Evolutionary conservation across 2,113 vertebrate species (phyloP), one percentile per base, ranked within the genome.

Genomic region (Chaetorhynchus papuensis): DNA sequence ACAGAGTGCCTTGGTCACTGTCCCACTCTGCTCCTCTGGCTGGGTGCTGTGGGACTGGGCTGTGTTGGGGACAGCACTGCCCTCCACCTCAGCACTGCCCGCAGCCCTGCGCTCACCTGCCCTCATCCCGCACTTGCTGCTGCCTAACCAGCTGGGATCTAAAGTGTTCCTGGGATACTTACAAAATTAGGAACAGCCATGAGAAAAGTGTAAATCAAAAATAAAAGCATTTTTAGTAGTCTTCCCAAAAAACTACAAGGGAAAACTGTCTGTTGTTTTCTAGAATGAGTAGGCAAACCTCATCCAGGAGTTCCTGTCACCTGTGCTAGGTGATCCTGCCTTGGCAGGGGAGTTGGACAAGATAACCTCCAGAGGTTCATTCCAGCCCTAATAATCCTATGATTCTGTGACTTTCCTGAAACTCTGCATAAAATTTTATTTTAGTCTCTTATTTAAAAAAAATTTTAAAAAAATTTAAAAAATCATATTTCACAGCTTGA

Each of bases 1-100:
- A 20, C 31, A 49, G 31, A 6, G 4, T 54, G 26, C 11, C 16
- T 13, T 0, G 0, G 35, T 23, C 50, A 41, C 37, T 2, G 0
- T 19, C 21, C 14, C 56, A 4, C 9, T 53, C 56, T 39, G 39
- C 54, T n/a, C 17, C 42, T 18, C 39, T 22, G 37, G 23, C 9
- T 28, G 23, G 26, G 42, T 22, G 52, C 52, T 68, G 54, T 8
- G 42, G 53, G 57, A 47, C 37, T 7, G 59, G 1, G 1, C n/a
- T 23, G n/a, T 42, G 53, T 0, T 30, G 37, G 14, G 15, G 16
- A 45, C 45, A 76, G 24, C 53, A 15, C 33, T 14, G 56, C 28
- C 30, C 21, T 13, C 10, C n/a, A 19, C 37, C 59, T 52, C 65
- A 22, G n/a, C 65, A 10, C 13, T 2, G 15, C 33, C 42, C 9